phyloP scores from a whole-genome alignment of 2,888 invertebrate genomes.

The Netelia virgata region DNA sequence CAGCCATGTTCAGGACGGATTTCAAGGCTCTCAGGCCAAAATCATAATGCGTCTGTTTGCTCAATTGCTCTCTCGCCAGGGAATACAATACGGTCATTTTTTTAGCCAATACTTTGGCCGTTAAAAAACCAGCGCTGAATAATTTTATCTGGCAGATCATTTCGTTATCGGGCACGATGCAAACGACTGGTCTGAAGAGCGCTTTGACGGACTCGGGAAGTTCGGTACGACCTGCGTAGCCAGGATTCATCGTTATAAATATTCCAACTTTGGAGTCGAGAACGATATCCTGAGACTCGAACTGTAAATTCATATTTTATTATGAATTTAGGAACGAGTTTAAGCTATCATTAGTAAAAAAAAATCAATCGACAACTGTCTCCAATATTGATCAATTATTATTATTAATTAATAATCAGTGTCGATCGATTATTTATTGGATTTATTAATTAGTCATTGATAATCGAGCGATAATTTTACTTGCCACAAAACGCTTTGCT shows the following conservation, averaged over 20 bases:
- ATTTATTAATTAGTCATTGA: not conserved
- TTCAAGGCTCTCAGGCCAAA: slow-evolving; percentile 97
- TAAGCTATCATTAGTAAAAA: too few species aligned
- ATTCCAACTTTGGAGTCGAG: slow-evolving; percentile 95
- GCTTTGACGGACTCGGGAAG: slow-evolving; percentile 97
- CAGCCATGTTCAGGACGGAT: slow-evolving; percentile 96
- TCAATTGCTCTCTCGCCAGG: slow-evolving; percentile 94
- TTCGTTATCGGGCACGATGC: slow-evolving; percentile 96
- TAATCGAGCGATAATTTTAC: slow-evolving; percentile 67
- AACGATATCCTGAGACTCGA: slow-evolving; percentile 93
- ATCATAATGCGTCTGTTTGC: slow-evolving; percentile 97
- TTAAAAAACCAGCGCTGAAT: slow-evolving; percentile 96
- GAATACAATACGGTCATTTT: slow-evolving; percentile 97
- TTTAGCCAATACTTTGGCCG: slow-evolving; percentile 95
- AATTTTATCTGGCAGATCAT: slow-evolving; percentile 96
- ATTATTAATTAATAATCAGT: too few species aligned
- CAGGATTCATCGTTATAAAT: slow-evolving; percentile 98
- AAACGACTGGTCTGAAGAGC: slow-evolving; percentile 95
- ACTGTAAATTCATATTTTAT: slow-evolving; percentile 85
- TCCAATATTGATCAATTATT: too few species aligned
- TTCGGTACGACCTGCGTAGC: slow-evolving; percentile 96
- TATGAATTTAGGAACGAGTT: not conserved
- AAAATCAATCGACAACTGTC: too few species aligned
- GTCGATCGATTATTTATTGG: too few species aligned
- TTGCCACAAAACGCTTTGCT: slow-evolving; percentile 91